Base-by-base conservation (phyloP, 2,113 vertebrate genomes). In the Helogale parvula region DNA sequence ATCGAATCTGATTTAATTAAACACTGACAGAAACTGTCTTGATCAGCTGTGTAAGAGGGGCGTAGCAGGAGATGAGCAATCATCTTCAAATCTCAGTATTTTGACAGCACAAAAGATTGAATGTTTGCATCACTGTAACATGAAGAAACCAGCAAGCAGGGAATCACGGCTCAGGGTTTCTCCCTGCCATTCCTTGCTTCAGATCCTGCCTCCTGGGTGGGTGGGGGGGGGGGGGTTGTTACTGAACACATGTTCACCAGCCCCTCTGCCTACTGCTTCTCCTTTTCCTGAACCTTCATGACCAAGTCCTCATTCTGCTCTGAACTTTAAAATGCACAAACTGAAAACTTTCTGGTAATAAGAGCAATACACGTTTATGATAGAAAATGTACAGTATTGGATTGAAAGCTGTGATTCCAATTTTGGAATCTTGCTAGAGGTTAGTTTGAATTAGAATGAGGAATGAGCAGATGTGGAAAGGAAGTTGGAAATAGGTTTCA, bases 101-200 rank as follows among this genome's bases (percentile, higher is more conserved):
- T 88, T 94, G 71, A 93, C 88, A 90, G 41, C 54, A 88, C 81
- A 90, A 85, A 87, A n/a, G n/a, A 45, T 47, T 54, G 47, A 89
- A 93, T 9, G 54, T 84, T 84, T 94, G 41, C 65, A n/a, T 41
- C 33, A 35, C 41, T 97, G 72, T 82, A 69, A 57, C 12, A 25
- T 1, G 35, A 88, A 77, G 21, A 90, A 94, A 50, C 38, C 21
- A 65, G 13, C 12, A 85, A 71, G 35, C 76, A 52, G n/a, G 65
- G 60, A 50, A 66, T 12, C 23, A n/a, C 1, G 9, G 45, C 33
- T 29, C 15, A 35, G 17, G 50, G 33, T 72, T 10, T 50, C n/a
- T 17, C 38, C 27, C 7, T 27, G 13, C 21, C 2, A 27, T 87
- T 47, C 27, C 52, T 80, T 80, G 33, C n/a, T 87, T 29, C 52